These are phyloP conservation scores for Agrypnus murinus DNA, from an alignment of 2,888 invertebrate species.

Conservation along the genomic window DNA sequence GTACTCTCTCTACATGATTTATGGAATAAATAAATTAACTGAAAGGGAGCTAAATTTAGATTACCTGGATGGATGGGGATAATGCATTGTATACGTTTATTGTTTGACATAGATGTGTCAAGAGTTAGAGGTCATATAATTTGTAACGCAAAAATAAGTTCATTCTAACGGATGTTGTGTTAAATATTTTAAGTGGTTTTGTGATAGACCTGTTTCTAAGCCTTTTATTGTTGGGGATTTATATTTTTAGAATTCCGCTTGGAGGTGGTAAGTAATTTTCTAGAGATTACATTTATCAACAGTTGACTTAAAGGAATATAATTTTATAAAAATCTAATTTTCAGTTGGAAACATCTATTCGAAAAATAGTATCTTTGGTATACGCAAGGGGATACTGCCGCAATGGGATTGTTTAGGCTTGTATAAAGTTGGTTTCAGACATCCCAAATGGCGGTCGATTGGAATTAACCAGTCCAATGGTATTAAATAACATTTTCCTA, in stretches of 20 bases:
- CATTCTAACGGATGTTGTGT: too few species aligned
- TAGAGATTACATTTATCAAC: too few species aligned
- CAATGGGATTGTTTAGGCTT: constrained; percentile 39
- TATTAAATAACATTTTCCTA: too few species aligned
- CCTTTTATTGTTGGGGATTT: too few species aligned
- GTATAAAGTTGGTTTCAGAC: constrained; percentile 36
- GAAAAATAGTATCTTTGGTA: constrained; percentile 21
- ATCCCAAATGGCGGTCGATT: background rate
- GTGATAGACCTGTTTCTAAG: too few species aligned
- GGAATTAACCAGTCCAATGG: background rate
- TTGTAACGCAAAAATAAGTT: background rate
- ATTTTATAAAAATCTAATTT: background rate
- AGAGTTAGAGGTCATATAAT: background rate
- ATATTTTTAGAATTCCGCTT: too few species aligned
- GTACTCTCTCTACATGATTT: too few species aligned
- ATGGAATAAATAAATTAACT: constrained; percentile 18
- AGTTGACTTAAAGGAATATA: too few species aligned
- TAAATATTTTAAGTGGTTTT: too few species aligned
- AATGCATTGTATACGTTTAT: background rate
- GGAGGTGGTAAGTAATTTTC: too few species aligned
- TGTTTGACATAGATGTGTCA: background rate
- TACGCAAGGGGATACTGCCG: constrained; percentile 38
- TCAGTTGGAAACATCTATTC: constrained; percentile 10
- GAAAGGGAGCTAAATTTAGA: constrained; percentile 30
- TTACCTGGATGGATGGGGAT: constrained; percentile 7